Conservation (phyloP, 30 jellyfish, hydroid and myxozoan genomes). For the Cassiopea xamachana region DNA sequence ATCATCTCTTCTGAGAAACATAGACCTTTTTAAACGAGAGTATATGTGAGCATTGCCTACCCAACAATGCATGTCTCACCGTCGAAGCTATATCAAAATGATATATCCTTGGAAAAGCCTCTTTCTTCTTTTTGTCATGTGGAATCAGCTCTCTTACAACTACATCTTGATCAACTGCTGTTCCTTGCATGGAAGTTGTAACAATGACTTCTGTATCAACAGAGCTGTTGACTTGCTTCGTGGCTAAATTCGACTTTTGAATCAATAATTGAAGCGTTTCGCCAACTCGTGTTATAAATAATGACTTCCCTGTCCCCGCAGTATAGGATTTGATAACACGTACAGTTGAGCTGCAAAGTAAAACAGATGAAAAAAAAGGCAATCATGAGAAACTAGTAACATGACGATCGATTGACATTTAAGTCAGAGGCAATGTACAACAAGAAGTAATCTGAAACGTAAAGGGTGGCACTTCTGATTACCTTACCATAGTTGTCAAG, state of each 20-base stretch:
- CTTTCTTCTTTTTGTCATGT: conserved; percentile 55
- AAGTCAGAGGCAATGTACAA: not conserved
- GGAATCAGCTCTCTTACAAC: conserved; percentile 57
- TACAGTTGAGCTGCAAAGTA: conserved; percentile 46
- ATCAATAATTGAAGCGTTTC: conserved; percentile 16
- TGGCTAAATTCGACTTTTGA: conserved; percentile 5
- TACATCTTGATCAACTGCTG: conserved; percentile 47
- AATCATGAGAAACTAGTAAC: not conserved
- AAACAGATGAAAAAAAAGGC: not conserved
- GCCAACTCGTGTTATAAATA: conserved; percentile 34
- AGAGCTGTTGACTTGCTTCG: conserved; percentile 32
- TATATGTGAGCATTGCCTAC: no score
- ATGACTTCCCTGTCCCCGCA: conserved; percentile 84
- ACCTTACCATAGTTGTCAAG: no score
- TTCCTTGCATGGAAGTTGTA: conserved; percentile 76
- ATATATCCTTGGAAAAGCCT: conserved; percentile 79
- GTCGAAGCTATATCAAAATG: conserved; percentile 85
- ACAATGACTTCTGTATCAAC: conserved; percentile 33
- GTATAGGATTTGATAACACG: conserved; percentile 75
- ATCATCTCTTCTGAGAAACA: no score
- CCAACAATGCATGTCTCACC: conserved; percentile 21
- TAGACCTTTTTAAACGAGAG: no score
- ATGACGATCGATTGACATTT: not conserved
- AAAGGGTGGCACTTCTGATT: no score
- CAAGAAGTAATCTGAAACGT: not conserved